phyloP scores from a whole-genome alignment of 2,113 vertebrate genomes.

The Anoura caudifer region DNA sequence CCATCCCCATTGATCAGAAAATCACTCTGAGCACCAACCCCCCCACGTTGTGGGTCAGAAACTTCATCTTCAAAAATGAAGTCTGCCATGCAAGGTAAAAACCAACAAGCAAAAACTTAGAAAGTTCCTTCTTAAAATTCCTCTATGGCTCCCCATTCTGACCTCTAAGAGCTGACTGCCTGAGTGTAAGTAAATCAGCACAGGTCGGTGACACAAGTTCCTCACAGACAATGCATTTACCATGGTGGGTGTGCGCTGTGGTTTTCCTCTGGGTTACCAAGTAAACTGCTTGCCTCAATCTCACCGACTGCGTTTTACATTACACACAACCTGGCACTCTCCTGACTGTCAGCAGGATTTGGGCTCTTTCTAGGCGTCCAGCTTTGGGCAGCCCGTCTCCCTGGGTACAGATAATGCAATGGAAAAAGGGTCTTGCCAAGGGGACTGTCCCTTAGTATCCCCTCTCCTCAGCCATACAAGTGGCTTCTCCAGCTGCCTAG shows the following conservation, averaged over 20 bases:
- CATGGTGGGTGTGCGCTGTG: background rate
- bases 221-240: background rate
- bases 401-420: background rate
- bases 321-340: background rate
- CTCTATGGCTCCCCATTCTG: background rate
- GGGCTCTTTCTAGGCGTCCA: background rate
- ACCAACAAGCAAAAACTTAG: background rate
- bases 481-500: background rate
- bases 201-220: background rate
- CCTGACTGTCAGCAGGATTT: background rate
- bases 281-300: background rate
- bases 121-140: background rate
- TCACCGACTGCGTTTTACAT: background rate
- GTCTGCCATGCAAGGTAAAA: background rate
- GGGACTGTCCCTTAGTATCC: background rate
- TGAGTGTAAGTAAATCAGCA: background rate
- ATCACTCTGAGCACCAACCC: background rate
- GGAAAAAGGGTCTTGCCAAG: background rate
- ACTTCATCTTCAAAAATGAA: background rate
- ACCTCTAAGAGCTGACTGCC: background rate
- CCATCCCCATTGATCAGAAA: background rate
- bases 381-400: background rate
- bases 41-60: background rate
- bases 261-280: background rate
- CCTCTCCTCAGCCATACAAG: background rate